Evolutionary conservation across 23 tunicate species (phyloP), one percentile per base, ranked within the genome.

Genomic region (Phallusia fumigata): DNA sequence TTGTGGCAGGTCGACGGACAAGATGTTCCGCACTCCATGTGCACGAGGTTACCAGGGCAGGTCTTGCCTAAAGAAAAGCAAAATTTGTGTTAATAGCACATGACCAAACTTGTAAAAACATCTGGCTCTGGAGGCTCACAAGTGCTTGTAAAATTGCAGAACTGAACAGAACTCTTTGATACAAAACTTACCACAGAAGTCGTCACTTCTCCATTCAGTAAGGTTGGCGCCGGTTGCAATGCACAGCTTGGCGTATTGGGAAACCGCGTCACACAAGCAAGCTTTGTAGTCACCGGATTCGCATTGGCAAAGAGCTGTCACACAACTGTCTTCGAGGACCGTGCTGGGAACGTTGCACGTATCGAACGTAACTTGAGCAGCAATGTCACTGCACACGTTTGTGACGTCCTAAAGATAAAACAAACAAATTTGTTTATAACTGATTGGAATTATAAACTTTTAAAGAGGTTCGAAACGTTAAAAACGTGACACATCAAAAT

Each of bases 1-100:
- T 90, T 90, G 33, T 83, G 77, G 65, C 99, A 95, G 33, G 99
- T 95, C 32, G 77, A 65, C 26, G 92, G 92, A 74, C 99, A 95
- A 15, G 92, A 73, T 0, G 79, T 83, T 6, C 95, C 99, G 76
- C 99, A 95, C 84, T 95, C 99, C 33, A 30, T 65, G 72, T 95
- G 52, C 30, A 95, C 92, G 53, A 86, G 31, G 58, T 87, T 87
- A 74, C 50, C 74, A 30, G 90, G 95, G 77, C 99, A 95, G 26
- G 76, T 22, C 0, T 75, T 90, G 34, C 72, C 95, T 88, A 13
- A 6, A 58, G n/a, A n/a, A n/a, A n/a, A n/a, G n/a, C n/a, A n/a
- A n/a, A n/a, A n/a, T n/a, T n/a, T n/a, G n/a, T n/a, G n/a, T n/a
- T n/a, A n/a, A n/a, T n/a, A n/a, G n/a, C n/a, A n/a, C n/a, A n/a